A percentile compares a stretch with the other conserved stretches of the same genome.
phyloP scores from a whole-genome alignment of 2,113 vertebrate species.

The Pelecanus crispus region DNA sequence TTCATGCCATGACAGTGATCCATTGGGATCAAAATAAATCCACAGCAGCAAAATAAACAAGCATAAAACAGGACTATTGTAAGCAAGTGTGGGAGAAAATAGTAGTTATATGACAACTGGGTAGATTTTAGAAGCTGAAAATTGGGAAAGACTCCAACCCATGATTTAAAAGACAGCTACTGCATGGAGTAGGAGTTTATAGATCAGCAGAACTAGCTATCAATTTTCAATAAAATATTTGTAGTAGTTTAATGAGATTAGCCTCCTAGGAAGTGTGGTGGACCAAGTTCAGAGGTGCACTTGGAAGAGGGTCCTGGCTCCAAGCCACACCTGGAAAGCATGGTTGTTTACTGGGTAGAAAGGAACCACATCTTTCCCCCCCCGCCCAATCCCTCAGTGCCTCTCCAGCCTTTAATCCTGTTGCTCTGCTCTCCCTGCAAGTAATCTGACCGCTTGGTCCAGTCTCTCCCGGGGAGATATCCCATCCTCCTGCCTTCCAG shows the following conservation, averaged over 20 bases:
- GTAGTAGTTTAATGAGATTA: slow-evolving; percentile 7
- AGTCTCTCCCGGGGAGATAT: not conserved
- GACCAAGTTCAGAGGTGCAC: not conserved
- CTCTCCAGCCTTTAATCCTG: not conserved
- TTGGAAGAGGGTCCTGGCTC: not conserved
- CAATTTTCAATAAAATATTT: slow-evolving; percentile 35
- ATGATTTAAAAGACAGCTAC: slow-evolving; percentile 11
- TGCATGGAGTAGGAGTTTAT: not conserved
- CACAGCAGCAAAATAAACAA: slow-evolving; percentile 41
- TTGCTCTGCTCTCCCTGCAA: not conserved
- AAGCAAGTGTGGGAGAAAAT: slow-evolving; percentile 41
- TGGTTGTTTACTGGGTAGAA: not conserved
- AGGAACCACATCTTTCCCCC: not conserved
- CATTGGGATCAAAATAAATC: slow-evolving; percentile 55
- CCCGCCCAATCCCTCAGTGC: not conserved
- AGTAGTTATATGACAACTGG: not conserved
- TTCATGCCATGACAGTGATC: slow-evolving; percentile 45
- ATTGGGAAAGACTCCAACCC: not conserved
- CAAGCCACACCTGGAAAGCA: not conserved
- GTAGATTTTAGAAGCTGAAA: slow-evolving; percentile 27
- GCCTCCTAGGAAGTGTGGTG: not conserved
- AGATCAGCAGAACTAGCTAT: not conserved
- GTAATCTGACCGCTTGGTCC: not conserved
- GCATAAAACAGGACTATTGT: slow-evolving; percentile 1
- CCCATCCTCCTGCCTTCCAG: not conserved